These are phyloP conservation scores for Sisyra terminalis DNA, from an alignment of 2,888 invertebrate genomes.

Conservation along the genomic window DNA sequence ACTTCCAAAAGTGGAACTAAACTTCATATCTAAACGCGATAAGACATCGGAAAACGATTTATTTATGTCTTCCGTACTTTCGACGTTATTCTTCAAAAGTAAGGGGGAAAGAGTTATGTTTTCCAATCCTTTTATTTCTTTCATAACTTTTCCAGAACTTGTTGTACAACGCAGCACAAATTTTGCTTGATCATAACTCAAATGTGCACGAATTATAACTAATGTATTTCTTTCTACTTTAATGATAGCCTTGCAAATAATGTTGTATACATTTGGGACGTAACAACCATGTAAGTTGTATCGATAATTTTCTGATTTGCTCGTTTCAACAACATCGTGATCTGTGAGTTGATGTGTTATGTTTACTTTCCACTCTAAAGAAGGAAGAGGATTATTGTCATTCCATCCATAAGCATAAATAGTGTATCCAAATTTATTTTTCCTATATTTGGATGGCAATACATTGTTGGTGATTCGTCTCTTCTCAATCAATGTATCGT, in stretches of 20 bases:
- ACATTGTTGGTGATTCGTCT: conserved; percentile 16
- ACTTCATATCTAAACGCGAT: no score
- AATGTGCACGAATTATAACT: conserved; percentile 14
- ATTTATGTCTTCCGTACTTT: neutral
- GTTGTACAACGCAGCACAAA: conserved; percentile 13
- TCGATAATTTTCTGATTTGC: neutral
- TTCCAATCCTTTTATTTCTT: conserved; percentile 12
- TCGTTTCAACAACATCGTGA: neutral
- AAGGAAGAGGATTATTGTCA: neutral
- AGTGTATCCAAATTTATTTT: conserved; percentile 21
- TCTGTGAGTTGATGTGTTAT: neutral
- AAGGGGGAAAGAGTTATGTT: conserved; percentile 13
- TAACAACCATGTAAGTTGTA: conserved; percentile 10
- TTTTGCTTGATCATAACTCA: conserved; percentile 12
- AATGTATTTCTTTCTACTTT: conserved; percentile 12
- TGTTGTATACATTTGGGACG: conserved; percentile 13
- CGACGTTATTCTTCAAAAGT: conserved; percentile 6
- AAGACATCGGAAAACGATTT: no score
- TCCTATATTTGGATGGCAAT: conserved; percentile 14
- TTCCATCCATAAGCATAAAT: conserved; percentile 22
- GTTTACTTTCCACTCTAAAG: neutral
- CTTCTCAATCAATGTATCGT: conserved; percentile 19
- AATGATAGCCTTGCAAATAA: conserved; percentile 14
- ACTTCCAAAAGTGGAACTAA: neutral
- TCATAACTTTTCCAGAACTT: conserved; percentile 11